These are phyloP conservation scores for Chitala chitala DNA, from an alignment of 2,113 vertebrate genomes.

Conservation along the genomic window DNA sequence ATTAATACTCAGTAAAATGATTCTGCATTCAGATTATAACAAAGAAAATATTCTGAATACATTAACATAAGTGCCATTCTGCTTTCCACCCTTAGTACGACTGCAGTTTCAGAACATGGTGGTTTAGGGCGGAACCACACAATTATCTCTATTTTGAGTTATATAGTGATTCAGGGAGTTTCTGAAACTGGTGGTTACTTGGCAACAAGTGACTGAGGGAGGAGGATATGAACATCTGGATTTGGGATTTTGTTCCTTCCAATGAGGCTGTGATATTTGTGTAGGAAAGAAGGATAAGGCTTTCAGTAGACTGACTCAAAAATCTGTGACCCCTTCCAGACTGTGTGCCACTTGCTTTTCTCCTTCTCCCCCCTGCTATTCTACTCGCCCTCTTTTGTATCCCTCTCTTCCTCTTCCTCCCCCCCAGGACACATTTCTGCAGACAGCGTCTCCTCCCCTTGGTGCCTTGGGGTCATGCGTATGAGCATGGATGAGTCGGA, in stretches of 20 bases:
- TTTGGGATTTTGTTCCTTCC: not conserved
- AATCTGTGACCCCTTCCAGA: not conserved
- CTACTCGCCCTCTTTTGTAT: not conserved
- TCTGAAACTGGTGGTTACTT: not conserved
- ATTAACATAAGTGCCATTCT: not conserved
- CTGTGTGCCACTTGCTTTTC: not conserved
- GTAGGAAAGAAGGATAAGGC: not conserved
- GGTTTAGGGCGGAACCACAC: not conserved
- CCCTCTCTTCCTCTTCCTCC: constrained; percentile 13
- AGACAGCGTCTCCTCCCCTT: constrained; percentile 46
- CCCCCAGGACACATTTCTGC: constrained; percentile 38
- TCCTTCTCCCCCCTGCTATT: constrained; percentile 20
- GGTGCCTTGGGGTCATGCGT: constrained; percentile 35
- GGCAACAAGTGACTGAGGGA: not conserved
- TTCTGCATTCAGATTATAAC: not conserved
- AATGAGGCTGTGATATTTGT: not conserved
- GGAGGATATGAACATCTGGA: not conserved
- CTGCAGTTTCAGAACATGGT: not conserved
- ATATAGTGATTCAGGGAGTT: not conserved
- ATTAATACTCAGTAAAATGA: not conserved
- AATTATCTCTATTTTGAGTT: constrained; percentile 11
- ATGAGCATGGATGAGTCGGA: constrained; percentile 49
- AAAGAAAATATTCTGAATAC: not conserved
- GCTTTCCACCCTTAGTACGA: not conserved
- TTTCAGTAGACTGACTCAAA: not conserved